Evolutionary conservation across 2,888 invertebrate genomes (phyloP).

Genomic region (Drosophila greeni): DNA sequence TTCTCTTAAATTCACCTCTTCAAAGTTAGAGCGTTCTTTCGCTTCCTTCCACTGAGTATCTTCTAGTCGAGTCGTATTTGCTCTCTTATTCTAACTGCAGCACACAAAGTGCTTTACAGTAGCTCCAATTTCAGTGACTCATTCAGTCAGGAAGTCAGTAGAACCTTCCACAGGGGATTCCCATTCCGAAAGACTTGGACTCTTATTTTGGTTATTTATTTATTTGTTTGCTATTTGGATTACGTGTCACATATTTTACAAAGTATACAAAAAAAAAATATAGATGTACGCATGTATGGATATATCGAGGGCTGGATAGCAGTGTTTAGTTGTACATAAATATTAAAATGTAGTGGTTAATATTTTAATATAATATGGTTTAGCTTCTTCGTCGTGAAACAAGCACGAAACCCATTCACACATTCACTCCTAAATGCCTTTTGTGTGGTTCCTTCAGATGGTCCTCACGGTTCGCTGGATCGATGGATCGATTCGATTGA

Average conservation of each 20-base stretch:
- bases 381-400: slow-evolving; percentile 23
- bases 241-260: slow-evolving; percentile 62
- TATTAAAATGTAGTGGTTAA: slow-evolving; percentile 54
- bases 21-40: not conserved
- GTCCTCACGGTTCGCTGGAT: slow-evolving; percentile 3
- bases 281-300: slow-evolving; percentile 16
- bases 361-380: slow-evolving; percentile 38
- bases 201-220: slow-evolving; percentile 44
- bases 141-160: not conserved
- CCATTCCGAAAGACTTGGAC: too few species aligned
- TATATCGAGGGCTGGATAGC: slow-evolving; percentile 33
- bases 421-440: slow-evolving; percentile 39
- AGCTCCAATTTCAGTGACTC: not conserved
- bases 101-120: not conserved
- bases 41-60: not conserved
- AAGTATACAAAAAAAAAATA: slow-evolving; percentile 66
- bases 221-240: slow-evolving; percentile 57
- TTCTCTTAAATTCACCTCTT: not conserved
- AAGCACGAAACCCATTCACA: slow-evolving; percentile 33
- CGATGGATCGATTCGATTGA: slow-evolving; percentile 13
- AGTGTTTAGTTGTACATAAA: slow-evolving; percentile 58
- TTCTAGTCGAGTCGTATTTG: not conserved
- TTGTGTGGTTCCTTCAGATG: slow-evolving; percentile 15
- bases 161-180: too few species aligned
- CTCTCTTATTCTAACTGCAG: not conserved